Evolutionary conservation across 2,113 vertebrate genomes (phyloP).

Genomic region (Nothoprocta pentlandii): DNA sequence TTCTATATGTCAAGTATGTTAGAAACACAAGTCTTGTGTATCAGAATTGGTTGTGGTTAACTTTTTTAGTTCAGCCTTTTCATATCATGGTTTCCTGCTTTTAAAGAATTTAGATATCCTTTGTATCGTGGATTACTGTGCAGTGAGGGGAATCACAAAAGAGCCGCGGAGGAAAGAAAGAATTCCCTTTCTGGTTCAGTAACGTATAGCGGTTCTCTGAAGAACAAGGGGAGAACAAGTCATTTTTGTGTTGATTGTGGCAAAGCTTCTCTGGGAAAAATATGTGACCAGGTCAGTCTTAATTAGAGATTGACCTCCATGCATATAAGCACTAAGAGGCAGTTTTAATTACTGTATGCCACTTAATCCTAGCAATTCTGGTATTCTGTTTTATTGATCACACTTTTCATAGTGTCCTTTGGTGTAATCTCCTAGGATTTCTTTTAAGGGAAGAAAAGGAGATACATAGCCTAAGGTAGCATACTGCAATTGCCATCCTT

Average conservation of each 20-base stretch:
- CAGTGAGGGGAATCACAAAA: neutral
- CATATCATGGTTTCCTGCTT: neutral
- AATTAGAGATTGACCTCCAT: slow-evolving; percentile 1
- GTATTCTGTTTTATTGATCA: neutral
- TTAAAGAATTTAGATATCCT: neutral
- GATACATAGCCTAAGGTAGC: neutral
- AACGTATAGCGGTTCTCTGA: neutral
- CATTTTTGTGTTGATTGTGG: neutral
- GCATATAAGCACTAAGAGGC: neutral
- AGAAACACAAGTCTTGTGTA: neutral
- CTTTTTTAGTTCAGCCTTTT: slow-evolving; percentile 4
- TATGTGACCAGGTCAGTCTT: neutral
- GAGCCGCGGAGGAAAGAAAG: neutral
- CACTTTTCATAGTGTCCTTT: neutral
- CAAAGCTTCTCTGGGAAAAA: neutral
- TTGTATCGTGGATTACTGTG: neutral
- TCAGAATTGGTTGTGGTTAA: fast-evolving
- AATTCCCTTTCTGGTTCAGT: neutral
- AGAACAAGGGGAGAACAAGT: neutral
- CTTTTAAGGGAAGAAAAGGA: neutral
- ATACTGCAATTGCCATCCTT: fast-evolving
- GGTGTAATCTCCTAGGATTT: neutral
- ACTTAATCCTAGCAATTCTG: neutral
- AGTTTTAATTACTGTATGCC: neutral
- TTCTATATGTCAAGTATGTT: neutral